A percentile compares a stretch with the other conserved stretches of the same genome.
Evolutionary conservation across 2,797 vertebrate species (phyloP).

Genomic region (Silurus lanzhouensis): DNA sequence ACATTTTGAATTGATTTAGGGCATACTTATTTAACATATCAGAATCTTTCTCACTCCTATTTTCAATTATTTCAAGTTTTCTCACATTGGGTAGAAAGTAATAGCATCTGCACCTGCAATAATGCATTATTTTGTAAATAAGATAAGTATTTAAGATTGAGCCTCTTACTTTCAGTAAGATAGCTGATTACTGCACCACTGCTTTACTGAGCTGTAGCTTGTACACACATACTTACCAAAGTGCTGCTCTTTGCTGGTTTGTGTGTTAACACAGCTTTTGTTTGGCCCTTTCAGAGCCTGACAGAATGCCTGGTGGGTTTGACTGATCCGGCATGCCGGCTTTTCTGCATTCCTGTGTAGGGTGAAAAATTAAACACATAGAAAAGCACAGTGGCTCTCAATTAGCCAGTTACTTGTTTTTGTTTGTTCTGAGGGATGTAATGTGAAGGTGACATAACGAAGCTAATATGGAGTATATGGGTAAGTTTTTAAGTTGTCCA

Average conservation of each 20-base stretch:
- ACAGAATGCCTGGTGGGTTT: slow-evolving; percentile 59
- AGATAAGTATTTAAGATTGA: background rate
- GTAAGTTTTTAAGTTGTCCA: slow-evolving; percentile 55
- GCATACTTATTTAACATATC: background rate
- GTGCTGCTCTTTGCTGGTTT: background rate
- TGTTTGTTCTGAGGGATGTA: background rate
- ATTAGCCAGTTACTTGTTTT: background rate
- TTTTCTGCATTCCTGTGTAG: slow-evolving; percentile 76
- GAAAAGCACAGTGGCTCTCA: slow-evolving; percentile 25
- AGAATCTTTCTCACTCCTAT: background rate
- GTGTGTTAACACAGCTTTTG: slow-evolving; percentile 62
- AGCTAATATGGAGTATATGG: slow-evolving; percentile 58
- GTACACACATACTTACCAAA: background rate
- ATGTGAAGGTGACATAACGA: background rate
- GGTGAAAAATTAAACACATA: slow-evolving; percentile 26
- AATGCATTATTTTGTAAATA: no score
- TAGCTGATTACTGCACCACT: no score
- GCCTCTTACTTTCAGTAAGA: background rate
- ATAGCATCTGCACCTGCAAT: background rate
- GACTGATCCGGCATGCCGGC: slow-evolving; percentile 68
- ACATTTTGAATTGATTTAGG: background rate
- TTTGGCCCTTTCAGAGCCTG: slow-evolving; percentile 63
- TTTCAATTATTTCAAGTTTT: background rate
- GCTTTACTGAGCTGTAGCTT: background rate
- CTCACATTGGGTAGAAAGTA: background rate